A percentile compares a stretch with the other conserved stretches of the same genome.
Conservation (phyloP, 2,113 vertebrate genomes). For the Tychaedon coryphoeus region DNA sequence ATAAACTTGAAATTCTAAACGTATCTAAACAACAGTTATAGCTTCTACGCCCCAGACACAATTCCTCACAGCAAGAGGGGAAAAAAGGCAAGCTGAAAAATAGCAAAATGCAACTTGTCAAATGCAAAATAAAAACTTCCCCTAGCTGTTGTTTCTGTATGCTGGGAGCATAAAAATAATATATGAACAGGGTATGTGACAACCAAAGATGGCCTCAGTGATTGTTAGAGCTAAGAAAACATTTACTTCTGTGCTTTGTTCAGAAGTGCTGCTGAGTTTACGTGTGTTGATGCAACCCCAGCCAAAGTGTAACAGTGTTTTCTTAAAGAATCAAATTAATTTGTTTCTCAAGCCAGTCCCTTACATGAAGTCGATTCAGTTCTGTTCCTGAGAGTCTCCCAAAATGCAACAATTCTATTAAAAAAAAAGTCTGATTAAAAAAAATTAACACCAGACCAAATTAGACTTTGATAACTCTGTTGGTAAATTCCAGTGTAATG, state of each 20-base stretch:
- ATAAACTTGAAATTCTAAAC: not conserved
- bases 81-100: slow-evolving; percentile 16
- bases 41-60: not conserved
- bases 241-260: not conserved
- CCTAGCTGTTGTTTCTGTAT: slow-evolving; percentile 41
- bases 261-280: slow-evolving; percentile 12
- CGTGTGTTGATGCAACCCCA: not conserved
- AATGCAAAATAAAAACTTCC: slow-evolving; percentile 55
- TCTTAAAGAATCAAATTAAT: slow-evolving; percentile 7
- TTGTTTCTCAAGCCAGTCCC: not conserved
- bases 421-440: too few species aligned
- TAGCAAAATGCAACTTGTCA: slow-evolving; percentile 26
- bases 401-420: not conserved
- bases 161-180: slow-evolving; percentile 47
- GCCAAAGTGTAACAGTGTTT: not conserved
- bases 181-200: slow-evolving; percentile 1
- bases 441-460: not conserved
- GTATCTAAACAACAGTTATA: not conserved
- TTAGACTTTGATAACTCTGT: not conserved
- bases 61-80: slow-evolving; percentile 12
- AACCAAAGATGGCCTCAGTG: slow-evolving; percentile 23
- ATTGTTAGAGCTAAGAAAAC: slow-evolving; percentile 41
- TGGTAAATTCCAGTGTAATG: not conserved
- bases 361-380: not conserved
- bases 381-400: not conserved